Evolutionary conservation across 2,797 vertebrate genomes (phyloP), one percentile per base, ranked within the genome.

Genomic region (Enteromius afrohamiltoni): DNA sequence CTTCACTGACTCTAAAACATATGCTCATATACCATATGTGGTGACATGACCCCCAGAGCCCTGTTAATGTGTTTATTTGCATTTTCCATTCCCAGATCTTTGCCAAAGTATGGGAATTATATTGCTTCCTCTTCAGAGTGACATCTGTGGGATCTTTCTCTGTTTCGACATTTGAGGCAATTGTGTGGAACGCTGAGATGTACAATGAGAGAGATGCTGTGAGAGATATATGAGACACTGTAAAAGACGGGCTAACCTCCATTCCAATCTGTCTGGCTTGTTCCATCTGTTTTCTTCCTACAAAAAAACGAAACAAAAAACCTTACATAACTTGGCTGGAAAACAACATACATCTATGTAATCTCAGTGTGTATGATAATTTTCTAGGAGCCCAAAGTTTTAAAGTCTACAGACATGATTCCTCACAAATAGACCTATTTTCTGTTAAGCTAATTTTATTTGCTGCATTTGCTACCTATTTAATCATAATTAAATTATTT

Each of bases 31-130:
- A 65, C 40, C 6, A 6, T 37, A 0, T 68, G 26, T 26, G 19
- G 3, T 31, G n/a, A 37, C 40, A 17, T 45, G 58, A 19, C 60
- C 14, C 17, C 31, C 13, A 49, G 64, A 62, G 65, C 21, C 49
- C 26, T 37, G 14, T 67, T 69, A 16, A 60, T 80, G 16, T 37
- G 69, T 71, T 55, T 75, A 3, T 84, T 80, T 55, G 74, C 17
- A 60, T 85, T 42, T 73, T 65, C 31, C 7, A 42, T 65, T 75
- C 68, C 37, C 49, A 34, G 31, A 45, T 21, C 17, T 17, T 70
- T 70, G 37, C 51, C 58, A 65, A 42, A 49, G 3, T 64, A 47
- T 21, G 16, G 17, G 45, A 49, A 67, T 40, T 31, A 5, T 21
- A 16, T 26, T 0, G 0, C 49, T 77, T 64, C 42, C 17, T 5